Conservation (phyloP, 2,888 invertebrate species). For the Drosophila conformis region DNA sequence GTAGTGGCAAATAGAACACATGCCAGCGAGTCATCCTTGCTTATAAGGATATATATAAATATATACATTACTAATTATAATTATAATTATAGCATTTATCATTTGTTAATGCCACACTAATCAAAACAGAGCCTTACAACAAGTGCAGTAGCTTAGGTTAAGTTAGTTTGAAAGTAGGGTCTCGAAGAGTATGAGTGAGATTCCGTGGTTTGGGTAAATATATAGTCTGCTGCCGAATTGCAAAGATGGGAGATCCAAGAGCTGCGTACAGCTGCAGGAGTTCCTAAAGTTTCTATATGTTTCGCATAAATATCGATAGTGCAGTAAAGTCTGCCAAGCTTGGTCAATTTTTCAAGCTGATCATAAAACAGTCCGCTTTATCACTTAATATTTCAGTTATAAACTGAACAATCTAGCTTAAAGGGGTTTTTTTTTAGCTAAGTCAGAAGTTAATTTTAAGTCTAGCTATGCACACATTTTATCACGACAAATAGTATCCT, state of each 20-base stretch:
- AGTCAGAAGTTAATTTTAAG: not conserved
- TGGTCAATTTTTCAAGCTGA: not conserved
- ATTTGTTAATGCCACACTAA: not conserved
- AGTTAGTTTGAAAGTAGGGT: not conserved
- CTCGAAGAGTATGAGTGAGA: not conserved
- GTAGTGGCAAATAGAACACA: conserved; percentile 17
- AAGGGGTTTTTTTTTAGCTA: not conserved
- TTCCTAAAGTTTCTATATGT: not conserved
- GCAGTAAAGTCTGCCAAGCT: not conserved
- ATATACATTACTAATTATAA: not conserved
- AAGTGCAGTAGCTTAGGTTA: not conserved
- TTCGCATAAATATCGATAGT: not conserved
- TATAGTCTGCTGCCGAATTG: not conserved
- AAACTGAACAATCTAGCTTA: not conserved
- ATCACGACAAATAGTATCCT: conserved; percentile 5
- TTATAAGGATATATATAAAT: not conserved
- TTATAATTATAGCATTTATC: not conserved
- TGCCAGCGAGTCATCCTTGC: not conserved
- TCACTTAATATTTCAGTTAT: not conserved
- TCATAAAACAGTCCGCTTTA: not conserved
- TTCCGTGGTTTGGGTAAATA: not conserved
- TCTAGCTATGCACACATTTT: conserved; percentile 7
- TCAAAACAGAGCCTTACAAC: not conserved
- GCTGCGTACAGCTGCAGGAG: not conserved
- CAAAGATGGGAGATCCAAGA: not conserved